Conservation (phyloP, 2,113 vertebrate species). For the Chionodraco myersi region DNA sequence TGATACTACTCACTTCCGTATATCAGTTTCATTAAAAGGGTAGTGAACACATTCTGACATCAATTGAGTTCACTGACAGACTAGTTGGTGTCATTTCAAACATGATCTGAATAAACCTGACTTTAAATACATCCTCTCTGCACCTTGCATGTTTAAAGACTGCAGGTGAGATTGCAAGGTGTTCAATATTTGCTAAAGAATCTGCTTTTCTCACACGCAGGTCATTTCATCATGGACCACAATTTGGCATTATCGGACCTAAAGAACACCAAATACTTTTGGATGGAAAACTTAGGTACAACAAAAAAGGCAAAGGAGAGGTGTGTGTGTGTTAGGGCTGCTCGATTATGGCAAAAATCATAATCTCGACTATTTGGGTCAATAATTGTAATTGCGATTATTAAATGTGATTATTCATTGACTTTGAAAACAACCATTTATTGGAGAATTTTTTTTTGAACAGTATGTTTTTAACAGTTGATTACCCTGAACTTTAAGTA, state of each 20-base stretch:
- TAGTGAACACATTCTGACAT: conserved; percentile 10
- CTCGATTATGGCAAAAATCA: too few relatives aligned
- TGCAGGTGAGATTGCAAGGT: conserved; percentile 4
- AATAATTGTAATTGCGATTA: too few relatives aligned
- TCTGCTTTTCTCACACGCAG: conserved; percentile 5
- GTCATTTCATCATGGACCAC: conserved; percentile 20
- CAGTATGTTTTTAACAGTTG: too few relatives aligned
- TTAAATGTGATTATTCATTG: too few relatives aligned
- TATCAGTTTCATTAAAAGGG: conserved; percentile 25
- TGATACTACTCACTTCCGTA: conserved; percentile 1
- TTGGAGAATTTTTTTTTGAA: too few relatives aligned
- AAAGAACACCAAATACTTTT: not conserved
- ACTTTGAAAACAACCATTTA: too few relatives aligned
- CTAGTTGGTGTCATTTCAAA: conserved; percentile 23
- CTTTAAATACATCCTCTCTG: conserved; percentile 6
- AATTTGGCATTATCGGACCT: not conserved
- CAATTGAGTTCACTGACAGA: conserved; percentile 36
- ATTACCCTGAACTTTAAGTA: too few relatives aligned
- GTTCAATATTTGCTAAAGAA: conserved; percentile 27
- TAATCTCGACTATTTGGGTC: too few relatives aligned
- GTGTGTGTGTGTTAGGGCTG: not conserved
- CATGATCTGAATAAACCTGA: conserved; percentile 29
- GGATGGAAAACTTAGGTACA: not conserved
- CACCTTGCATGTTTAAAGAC: conserved; percentile 11
- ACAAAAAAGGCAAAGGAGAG: not conserved